Conservation (phyloP, 2,888 invertebrate genomes). For the Eretmocerus hayati region DNA sequence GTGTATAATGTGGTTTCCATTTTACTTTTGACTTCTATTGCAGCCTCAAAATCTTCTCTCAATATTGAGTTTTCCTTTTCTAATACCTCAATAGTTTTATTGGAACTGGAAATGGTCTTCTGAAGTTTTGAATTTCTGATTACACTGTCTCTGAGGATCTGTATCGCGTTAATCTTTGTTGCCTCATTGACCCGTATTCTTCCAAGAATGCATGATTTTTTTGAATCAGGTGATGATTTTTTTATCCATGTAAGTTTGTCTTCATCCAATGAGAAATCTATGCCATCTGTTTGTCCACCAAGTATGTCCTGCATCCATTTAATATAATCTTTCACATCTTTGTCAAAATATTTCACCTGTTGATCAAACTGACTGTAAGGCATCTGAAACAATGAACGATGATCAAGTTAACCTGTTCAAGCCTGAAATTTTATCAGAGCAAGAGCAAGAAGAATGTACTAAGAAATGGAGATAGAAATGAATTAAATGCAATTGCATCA, state of each 20-base stretch:
- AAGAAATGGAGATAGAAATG: no score
- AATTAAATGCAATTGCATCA: no score
- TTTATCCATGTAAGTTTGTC: slow-evolving; percentile 30
- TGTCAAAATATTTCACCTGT: slow-evolving; percentile 21
- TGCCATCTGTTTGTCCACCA: slow-evolving; percentile 24
- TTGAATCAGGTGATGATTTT: no score
- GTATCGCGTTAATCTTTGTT: no score
- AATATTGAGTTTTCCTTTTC: slow-evolving; percentile 20
- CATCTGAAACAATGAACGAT: slow-evolving; percentile 24
- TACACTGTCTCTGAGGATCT: no score
- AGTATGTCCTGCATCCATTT: slow-evolving; percentile 27
- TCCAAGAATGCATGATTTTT: no score
- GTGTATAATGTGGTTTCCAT: slow-evolving; percentile 31
- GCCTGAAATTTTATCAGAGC: no score
- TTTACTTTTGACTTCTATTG: slow-evolving; percentile 25
- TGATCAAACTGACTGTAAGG: slow-evolving; percentile 18
- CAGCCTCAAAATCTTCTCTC: slow-evolving; percentile 17
- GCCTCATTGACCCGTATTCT: no score
- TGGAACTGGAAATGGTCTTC: no score
- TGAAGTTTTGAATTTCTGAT: slow-evolving; percentile 2
- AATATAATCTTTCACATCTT: slow-evolving; percentile 25
- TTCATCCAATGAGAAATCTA: slow-evolving; percentile 27
- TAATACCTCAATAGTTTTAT: no score
- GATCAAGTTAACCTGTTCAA: no score
- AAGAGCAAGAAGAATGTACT: no score